phyloP scores from a whole-genome alignment of 2,888 invertebrate species.

The Dryocosmus kuriphilus region DNA sequence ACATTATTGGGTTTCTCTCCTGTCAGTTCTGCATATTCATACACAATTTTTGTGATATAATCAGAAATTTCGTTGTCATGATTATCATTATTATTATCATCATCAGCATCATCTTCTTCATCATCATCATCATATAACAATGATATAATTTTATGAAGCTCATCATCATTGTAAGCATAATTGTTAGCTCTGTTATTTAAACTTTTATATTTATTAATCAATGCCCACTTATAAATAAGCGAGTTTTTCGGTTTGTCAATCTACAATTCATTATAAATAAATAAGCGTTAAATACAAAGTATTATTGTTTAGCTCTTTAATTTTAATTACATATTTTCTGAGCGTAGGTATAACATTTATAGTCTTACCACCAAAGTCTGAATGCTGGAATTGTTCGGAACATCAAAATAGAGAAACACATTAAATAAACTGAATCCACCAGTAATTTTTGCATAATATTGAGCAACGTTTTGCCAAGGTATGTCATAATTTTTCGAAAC shows the following conservation, averaged over 20 bases:
- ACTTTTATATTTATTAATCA: background rate
- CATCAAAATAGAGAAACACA: conserved; percentile 31
- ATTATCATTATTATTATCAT: background rate
- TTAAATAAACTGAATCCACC: conserved; percentile 35
- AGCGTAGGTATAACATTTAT: too few relatives aligned
- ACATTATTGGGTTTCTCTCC: background rate
- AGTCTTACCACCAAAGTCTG: conserved; percentile 5
- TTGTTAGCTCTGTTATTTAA: background rate
- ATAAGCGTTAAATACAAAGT: too few relatives aligned
- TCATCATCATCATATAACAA: background rate
- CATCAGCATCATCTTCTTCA: background rate
- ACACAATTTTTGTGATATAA: background rate
- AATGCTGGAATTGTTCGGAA: conserved; percentile 43
- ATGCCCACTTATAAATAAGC: background rate
- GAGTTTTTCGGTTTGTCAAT: conserved; percentile 37
- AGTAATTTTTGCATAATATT: conserved; percentile 45
- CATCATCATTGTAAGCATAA: background rate
- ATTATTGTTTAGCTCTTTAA: too few relatives aligned
- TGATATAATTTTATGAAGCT: background rate
- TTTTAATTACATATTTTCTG: too few relatives aligned
- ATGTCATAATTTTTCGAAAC: conserved; percentile 8
- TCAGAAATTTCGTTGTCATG: background rate
- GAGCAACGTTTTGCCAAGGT: conserved; percentile 44
- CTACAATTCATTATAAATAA: too few relatives aligned
- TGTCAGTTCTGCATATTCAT: background rate